Evolutionary conservation across 1,140 invertebrate genomes (phyloP), one percentile per base, ranked within the genome.

Genomic region (Cardiocondyla obscurior): DNA sequence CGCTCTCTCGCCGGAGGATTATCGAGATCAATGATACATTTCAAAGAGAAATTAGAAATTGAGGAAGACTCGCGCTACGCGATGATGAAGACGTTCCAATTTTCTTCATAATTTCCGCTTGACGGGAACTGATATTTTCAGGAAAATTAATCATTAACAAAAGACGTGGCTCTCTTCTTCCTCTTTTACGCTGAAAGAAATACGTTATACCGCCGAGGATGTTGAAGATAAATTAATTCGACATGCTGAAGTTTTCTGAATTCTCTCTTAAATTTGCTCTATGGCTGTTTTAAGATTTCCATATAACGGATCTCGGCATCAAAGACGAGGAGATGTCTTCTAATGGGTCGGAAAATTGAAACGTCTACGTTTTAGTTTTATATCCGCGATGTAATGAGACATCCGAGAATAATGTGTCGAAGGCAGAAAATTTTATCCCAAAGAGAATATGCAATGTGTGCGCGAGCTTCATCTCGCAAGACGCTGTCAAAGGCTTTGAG

Each of bases 21-120:
- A 55, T 67, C 49, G 62, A 42, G 58, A 79, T 69, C 74, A 62
- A 19, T 28, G 46, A 79, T 53, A 67, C 19, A 36, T 30, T 69
- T 79, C 44, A 69, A 79, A 62, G 60, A 67, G 62, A 53, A 53
- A 42, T 22, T 39, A 42, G 46, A 67, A 69, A 65, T 76, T 62
- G 46, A 79, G 25, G 10, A 30, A 67, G 46, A 67, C 12, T 53
- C 39, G 16, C 22, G 30, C 25, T 42, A 51, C 16, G 12, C 5
- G 12, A 62, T 7, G 28, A 10, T 6, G 58, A 64, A 64, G 39
- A 44, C 22, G 57, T 44, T 62, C n/a, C n/a, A 64, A 76, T 76
- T 28, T 62, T 49, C 39, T 33, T 62, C 30, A 64, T 25, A 76
- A 76, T 76, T 64, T 62, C 39, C 46, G 62, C 36, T 53, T 67